phyloP scores from a whole-genome alignment of 2,888 invertebrate genomes.

The Melanotus villosus region DNA sequence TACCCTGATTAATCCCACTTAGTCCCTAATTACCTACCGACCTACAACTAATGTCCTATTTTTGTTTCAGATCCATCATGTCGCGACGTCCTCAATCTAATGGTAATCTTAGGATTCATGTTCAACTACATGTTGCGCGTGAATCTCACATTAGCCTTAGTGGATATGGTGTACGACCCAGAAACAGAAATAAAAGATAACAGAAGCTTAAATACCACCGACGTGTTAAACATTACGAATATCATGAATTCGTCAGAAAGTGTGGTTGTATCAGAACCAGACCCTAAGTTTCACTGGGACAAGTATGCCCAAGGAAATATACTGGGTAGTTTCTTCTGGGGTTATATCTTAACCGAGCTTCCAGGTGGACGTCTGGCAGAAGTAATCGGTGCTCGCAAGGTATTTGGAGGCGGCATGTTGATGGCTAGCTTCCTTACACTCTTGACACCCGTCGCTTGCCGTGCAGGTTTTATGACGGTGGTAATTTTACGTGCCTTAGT shows the following conservation, averaged over 20 bases:
- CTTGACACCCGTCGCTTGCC: constrained; percentile 83
- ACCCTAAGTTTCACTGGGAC: constrained; percentile 81
- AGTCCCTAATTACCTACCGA: not conserved
- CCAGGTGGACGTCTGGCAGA: constrained; percentile 91
- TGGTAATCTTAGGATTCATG: constrained; percentile 92
- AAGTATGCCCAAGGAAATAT: constrained; percentile 84
- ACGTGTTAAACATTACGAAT: not conserved
- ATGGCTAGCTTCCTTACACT: constrained; percentile 86
- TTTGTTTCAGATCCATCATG: constrained; percentile 73
- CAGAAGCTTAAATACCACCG: constrained; percentile 24
- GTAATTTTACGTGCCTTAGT: constrained; percentile 79
- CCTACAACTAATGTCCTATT: not conserved
- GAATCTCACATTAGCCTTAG: constrained; percentile 89
- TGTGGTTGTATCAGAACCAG: not conserved
- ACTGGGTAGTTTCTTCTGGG: constrained; percentile 92
- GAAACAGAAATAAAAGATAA: constrained; percentile 55
- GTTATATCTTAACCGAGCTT: constrained; percentile 90
- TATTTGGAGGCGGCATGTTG: constrained; percentile 91
- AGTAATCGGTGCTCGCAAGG: constrained; percentile 83
- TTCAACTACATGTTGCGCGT: constrained; percentile 91
- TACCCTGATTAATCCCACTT: not conserved
- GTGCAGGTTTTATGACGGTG: constrained; percentile 78
- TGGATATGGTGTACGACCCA: constrained; percentile 78
- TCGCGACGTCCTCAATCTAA: constrained; percentile 84
- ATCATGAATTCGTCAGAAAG: not conserved